phyloP scores from a whole-genome alignment of 1,140 invertebrate species.

The Goniozus legneri region DNA sequence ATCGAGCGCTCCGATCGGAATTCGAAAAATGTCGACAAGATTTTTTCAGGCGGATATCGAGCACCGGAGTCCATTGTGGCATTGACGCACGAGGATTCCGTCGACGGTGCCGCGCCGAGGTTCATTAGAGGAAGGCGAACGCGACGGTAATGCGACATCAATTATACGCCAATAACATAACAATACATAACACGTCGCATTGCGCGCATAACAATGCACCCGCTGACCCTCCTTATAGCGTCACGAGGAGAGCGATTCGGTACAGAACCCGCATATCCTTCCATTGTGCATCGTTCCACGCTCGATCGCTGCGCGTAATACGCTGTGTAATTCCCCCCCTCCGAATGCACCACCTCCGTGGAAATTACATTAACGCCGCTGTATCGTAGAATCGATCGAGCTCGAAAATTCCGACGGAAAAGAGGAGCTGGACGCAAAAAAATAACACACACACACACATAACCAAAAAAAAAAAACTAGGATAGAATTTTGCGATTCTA shows the following conservation, averaged over 20 bases:
- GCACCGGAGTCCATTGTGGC: too few relatives aligned
- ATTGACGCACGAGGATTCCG: background rate
- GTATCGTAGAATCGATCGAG: background rate
- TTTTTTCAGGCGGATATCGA: background rate
- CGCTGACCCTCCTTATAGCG: background rate
- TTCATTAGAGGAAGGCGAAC: conserved; percentile 39
- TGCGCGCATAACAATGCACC: conserved; percentile 43
- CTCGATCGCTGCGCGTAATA: conserved; percentile 35
- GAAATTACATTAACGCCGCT: conserved; percentile 23
- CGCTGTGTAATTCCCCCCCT: conserved; percentile 36
- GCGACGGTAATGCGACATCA: conserved; percentile 45
- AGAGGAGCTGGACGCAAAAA: background rate
- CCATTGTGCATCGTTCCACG: conserved; percentile 33
- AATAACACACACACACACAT: too few relatives aligned
- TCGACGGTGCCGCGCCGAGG: conserved; percentile 20
- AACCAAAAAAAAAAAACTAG: too few relatives aligned
- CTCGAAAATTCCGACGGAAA: background rate
- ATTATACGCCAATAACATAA: conserved; percentile 49
- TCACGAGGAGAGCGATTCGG: too few relatives aligned
- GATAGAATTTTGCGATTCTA: too few relatives aligned
- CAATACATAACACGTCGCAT: conserved; percentile 46
- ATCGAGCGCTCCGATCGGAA: too few relatives aligned
- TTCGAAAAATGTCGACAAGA: too few relatives aligned
- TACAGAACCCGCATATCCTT: conserved; percentile 36
- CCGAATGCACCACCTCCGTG: too few relatives aligned